Evolutionary conservation across 1,140 invertebrate genomes (phyloP), one percentile per base, ranked within the genome.

Genomic region (Steinernema khuongi): DNA sequence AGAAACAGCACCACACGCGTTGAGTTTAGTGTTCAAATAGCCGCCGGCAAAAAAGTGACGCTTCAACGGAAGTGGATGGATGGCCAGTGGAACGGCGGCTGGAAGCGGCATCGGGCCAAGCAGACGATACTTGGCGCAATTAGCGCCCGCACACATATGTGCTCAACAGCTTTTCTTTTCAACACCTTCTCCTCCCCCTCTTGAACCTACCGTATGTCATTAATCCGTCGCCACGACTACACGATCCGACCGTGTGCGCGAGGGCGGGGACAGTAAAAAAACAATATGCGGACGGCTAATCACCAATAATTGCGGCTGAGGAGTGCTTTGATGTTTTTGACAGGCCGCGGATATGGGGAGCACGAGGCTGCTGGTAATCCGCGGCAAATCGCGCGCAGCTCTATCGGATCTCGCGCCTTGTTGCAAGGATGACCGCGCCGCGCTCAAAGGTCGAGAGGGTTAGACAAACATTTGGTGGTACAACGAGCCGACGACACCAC

Each of bases 381-480:
- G 50, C 50, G 50, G 14, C n/a, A n/a, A n/a, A n/a, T n/a, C n/a
- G n/a, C n/a, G n/a, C n/a, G n/a, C n/a, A n/a, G 50, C 50, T 60
- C 50, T 60, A 60, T 60, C 50, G 50, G 50, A 60, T 60, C 50
- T 60, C 50, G 50, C 50, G 50, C 50, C 50, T 60, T 60, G 50
- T 60, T 60, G 50, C 50, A 60, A 60, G 50, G 50, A 60, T 60
- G 14, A 4, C 2, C 19, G 7, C 50, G 50, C 50, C 36, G 36
- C 7, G 36, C 36, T n/a, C 50, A 60, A 60, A 60, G 50, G 50
- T 60, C 50, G 50, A 60, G 50, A 60, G 50, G 50, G 50, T 60
- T 60, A 60, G 50, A 60, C 50, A 60, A 60, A 60, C 50, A 60
- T 60, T 60, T 60, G 50, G n/a, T n/a, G n/a, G 50, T 60, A 60